Conservation (phyloP, 2,888 invertebrate genomes). For the Meta bourneti region DNA sequence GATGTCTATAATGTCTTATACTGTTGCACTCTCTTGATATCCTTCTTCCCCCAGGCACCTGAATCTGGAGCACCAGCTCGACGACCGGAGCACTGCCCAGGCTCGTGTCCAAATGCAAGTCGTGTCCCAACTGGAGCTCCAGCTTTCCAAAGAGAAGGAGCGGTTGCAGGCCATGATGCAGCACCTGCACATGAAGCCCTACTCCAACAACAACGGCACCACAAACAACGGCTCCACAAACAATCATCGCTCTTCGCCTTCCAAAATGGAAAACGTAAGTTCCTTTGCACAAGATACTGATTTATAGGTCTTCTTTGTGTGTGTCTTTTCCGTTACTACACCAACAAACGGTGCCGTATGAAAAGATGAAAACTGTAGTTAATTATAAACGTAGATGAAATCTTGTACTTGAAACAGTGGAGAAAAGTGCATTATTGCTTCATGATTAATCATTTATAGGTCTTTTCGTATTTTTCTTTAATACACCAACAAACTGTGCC, state of each 20-base stretch:
- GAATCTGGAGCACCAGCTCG: conserved; percentile 94
- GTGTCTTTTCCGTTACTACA: no score
- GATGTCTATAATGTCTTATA: neutral
- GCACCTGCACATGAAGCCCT: conserved; percentile 83
- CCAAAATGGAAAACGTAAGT: conserved; percentile 70
- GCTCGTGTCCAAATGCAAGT: conserved; percentile 99
- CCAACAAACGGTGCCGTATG: no score
- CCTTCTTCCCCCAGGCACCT: conserved; percentile 85
- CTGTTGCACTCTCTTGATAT: neutral
- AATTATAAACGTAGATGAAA: neutral
- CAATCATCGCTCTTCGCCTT: conserved; percentile 48
- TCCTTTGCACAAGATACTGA: neutral
- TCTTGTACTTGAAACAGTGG: neutral
- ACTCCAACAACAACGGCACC: conserved; percentile 15
- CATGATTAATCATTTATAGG: no score
- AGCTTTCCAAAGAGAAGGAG: conserved; percentile 95
- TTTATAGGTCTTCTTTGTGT: neutral
- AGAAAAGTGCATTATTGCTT: no score
- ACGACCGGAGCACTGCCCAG: conserved; percentile 97
- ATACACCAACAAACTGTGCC: no score
- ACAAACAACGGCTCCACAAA: conserved; percentile 6
- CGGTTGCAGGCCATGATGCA: conserved; percentile 98
- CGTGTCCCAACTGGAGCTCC: conserved; percentile 93
- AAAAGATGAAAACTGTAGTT: neutral
- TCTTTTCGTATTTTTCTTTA: no score